Conservation (phyloP, 2,888 invertebrate genomes). For the Dryomyza anilis region DNA sequence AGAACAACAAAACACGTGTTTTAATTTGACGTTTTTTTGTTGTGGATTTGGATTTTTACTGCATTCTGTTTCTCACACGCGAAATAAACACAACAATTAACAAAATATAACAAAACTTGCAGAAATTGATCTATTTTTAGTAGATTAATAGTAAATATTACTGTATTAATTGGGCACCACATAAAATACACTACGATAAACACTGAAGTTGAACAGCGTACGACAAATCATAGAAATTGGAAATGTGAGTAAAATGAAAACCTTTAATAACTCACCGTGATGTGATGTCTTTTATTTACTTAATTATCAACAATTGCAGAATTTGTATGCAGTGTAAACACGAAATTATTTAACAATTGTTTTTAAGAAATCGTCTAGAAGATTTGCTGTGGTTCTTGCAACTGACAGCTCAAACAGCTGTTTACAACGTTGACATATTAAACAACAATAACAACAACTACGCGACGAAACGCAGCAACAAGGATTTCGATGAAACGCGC, state of each 20-base stretch:
- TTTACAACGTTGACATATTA: background rate
- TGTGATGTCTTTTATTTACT: background rate
- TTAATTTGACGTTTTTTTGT: background rate
- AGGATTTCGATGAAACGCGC: constrained; percentile 1
- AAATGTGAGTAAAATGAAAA: background rate
- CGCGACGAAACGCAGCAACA: background rate
- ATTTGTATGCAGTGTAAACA: background rate
- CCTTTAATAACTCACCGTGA: background rate
- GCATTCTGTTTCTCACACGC: too few relatives aligned
- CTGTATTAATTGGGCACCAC: background rate
- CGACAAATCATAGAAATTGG: background rate
- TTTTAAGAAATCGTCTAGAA: too few relatives aligned
- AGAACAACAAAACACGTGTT: background rate
- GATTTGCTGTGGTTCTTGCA: background rate
- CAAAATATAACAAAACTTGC: background rate
- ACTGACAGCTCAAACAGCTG: background rate
- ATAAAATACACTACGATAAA: background rate
- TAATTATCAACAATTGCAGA: background rate
- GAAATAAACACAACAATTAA: background rate
- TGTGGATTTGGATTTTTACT: too few relatives aligned
- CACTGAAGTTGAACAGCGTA: background rate
- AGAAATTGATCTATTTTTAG: background rate
- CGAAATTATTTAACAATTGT: background rate
- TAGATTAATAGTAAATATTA: background rate
- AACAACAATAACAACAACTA: constrained; percentile 1